A percentile compares a stretch with the other conserved stretches of the same genome.
Conservation (phyloP, 2,888 invertebrate species). For the Lasioglossum lativentre region DNA sequence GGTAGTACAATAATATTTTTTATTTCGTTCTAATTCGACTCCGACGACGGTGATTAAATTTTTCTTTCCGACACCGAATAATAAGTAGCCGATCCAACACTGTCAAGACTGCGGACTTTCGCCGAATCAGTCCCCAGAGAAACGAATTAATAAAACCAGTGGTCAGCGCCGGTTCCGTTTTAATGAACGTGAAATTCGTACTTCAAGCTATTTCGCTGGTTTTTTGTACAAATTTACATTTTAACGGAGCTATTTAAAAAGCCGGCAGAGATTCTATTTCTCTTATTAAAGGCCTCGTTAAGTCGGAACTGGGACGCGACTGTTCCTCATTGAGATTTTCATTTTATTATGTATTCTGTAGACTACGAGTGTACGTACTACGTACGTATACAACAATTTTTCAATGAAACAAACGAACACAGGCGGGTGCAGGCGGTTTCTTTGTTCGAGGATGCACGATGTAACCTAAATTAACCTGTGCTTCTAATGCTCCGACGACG, state of each 20-base stretch:
- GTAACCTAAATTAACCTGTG: conserved; percentile 40
- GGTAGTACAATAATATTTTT: too few species aligned
- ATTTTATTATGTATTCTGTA: background rate
- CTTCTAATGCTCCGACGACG: background rate
- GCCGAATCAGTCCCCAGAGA: background rate
- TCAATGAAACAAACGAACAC: conserved; percentile 33
- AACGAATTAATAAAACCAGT: background rate
- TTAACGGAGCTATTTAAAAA: background rate
- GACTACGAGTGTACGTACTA: background rate
- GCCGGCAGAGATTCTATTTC: background rate
- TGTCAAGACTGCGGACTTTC: background rate
- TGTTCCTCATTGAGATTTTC: background rate
- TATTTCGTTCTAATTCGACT: too few species aligned
- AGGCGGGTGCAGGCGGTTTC: background rate
- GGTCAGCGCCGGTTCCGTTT: background rate
- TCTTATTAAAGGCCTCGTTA: background rate
- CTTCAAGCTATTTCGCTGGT: background rate
- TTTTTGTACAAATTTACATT: background rate
- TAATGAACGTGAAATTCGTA: background rate
- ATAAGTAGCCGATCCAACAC: too few species aligned
- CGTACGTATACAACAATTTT: background rate
- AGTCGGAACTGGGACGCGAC: background rate
- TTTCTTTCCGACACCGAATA: too few species aligned
- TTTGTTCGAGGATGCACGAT: conserved; percentile 36
- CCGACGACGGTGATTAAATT: too few species aligned